Base-by-base conservation (phyloP, 2,888 invertebrate species). In the Corythucha ciliata region DNA sequence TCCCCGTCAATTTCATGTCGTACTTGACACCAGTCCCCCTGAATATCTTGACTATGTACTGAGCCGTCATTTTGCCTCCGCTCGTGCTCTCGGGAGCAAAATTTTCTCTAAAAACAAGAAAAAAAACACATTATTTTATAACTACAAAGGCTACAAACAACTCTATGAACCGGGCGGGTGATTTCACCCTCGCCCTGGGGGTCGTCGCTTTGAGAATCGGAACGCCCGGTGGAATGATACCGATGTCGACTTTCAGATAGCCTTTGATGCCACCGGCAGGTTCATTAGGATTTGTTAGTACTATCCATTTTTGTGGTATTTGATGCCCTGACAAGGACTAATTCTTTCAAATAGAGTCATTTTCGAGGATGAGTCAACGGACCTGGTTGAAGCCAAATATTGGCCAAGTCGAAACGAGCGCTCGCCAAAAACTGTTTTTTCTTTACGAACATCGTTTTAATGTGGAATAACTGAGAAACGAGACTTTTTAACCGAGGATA, bases 361-460 rank as follows among this genome's bases (percentile, higher is more conserved):
- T 39, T 21, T 2, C 21, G 10, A 20, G 14, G 12, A 16, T 27
- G 8, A 22, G 10, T n/a, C 12, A 21, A 36, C 21, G 2, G 44
- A 54, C 54, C 46, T 16, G 54, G 49, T 33, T 50, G 50, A 1
- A 42, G 20, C 54, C 54, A 54, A n/a, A 54, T 50, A 7, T 49
- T 49, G 12, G 50, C 46, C 4, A 54, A 25, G 34, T 54, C 54
- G 20, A 54, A 44, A 3, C 54, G 29, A 4, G 46, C 50, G 25
- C 50, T 50, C 12, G 26, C 42, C 10, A 42, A 24, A 4, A 42
- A 12, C 18, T 25, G n/a, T 16, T 26, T 26, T n/a, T n/a, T n/a
- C n/a, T n/a, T n/a, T n/a, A n/a, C n/a, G n/a, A n/a, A n/a, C n/a
- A n/a, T n/a, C n/a, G n/a, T n/a, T n/a, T n/a, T n/a, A n/a, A n/a